Evolutionary conservation across 2,113 vertebrate genomes (phyloP), one percentile per base, ranked within the genome.

Genomic region (Rhegmatorhina hoffmannsi): DNA sequence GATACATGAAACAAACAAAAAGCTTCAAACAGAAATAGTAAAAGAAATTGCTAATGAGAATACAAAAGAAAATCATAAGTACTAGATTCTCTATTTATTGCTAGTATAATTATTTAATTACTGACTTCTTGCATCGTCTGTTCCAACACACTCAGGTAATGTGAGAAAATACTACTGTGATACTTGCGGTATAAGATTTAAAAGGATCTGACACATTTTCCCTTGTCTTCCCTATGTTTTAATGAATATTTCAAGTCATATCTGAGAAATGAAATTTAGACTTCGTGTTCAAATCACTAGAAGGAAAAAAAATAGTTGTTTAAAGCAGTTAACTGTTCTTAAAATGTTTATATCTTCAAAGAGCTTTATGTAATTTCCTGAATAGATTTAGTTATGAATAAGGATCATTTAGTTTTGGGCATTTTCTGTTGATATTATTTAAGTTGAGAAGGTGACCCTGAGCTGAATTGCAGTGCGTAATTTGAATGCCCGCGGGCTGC

Each of bases 101-200:
- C 49, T 93, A 90, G 52, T 84, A 75, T 90, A 74, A 88, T 84
- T 96, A 85, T 86, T 96, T 91, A 50, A 78, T 82, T 95, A 40
- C 36, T 69, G 56, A 33, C 31, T 80, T 63, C 58, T 83, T 88
- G 62, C 49, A 43, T 87, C 34, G 0, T 95, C 78, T 97, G 82
- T 95, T 95, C 92, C 78, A 87, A 84, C 62, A 74, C 81, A 73
- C 66, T 94, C 85, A 56, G 33, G 64, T 97, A 97, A 96, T 69
- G n/a, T 94, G 77, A 76, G 79, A 87, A 94, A 38, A 97, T 95
- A 89, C 73, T 87, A 70, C 83, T 94, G 69, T 59, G 84, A 44
- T 92, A 90, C 67, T 95, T 94, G 47, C 28, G 7, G 70, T 90
- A 49, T 84, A 86, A 46, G 40, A 60, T 94, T 94, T 92, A 69